These are phyloP conservation scores for Mus spicilegus DNA, from an alignment of 2,113 vertebrate genomes.

Conservation along the genomic window DNA sequence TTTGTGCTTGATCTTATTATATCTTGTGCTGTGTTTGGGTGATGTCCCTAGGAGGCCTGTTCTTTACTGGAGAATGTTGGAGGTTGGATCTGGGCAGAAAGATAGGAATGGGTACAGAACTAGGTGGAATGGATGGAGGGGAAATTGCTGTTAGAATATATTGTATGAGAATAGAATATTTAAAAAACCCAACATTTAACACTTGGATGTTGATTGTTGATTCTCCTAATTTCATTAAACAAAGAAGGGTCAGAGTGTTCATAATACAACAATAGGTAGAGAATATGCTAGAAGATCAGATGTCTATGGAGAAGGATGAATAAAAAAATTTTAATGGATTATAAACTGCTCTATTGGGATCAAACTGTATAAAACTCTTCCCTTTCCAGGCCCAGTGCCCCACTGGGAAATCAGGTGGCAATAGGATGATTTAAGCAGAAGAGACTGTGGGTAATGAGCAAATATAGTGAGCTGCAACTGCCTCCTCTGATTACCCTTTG, in stretches of 20 bases:
- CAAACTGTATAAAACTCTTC: neutral
- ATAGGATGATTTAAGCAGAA: neutral
- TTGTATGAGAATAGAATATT: neutral
- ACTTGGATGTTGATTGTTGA: neutral
- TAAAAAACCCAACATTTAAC: neutral
- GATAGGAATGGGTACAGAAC: neutral
- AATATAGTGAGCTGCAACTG: neutral
- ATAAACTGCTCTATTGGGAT: neutral
- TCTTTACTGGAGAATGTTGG: neutral
- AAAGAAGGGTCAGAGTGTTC: neutral
- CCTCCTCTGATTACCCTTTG: too few species aligned
- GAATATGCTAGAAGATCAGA: neutral
- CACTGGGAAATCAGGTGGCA: neutral
- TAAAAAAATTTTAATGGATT: neutral
- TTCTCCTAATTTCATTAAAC: neutral
- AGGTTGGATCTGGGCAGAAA: neutral
- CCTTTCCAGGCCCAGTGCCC: neutral
- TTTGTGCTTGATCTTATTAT: neutral
- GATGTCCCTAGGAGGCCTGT: neutral
- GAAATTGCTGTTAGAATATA: neutral
- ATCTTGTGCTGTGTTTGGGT: neutral
- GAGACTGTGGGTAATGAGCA: neutral
- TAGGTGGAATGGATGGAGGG: neutral
- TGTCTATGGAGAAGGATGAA: neutral
- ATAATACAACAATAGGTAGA: neutral